These are phyloP conservation scores for Sinotaia quadrata DNA, from an alignment of 2,888 invertebrate genomes.

Conservation along the genomic window DNA sequence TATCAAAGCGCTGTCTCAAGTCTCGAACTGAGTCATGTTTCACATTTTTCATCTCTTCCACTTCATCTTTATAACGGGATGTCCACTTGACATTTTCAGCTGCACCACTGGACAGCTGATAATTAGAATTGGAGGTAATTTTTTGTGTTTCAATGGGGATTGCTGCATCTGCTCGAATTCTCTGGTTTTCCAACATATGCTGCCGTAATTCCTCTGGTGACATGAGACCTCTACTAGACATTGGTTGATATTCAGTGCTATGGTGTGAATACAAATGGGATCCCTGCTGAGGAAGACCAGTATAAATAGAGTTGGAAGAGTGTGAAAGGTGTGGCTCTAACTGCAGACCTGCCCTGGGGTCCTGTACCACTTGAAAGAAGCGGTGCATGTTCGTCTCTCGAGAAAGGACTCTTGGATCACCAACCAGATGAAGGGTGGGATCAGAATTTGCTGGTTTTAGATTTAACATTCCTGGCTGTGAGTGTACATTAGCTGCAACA, in stretches of 20 bases:
- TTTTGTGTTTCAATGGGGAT: too few species aligned
- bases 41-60: slow-evolving; percentile 31
- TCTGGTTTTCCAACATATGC: slow-evolving; percentile 38
- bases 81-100: slow-evolving; percentile 33
- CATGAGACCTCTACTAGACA: slow-evolving; percentile 17
- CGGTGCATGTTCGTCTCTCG: slow-evolving; percentile 33
- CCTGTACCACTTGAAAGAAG: slow-evolving; percentile 35
- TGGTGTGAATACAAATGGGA: slow-evolving; percentile 6
- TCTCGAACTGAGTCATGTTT: slow-evolving; percentile 31
- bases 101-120: too few species aligned
- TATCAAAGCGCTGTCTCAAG: slow-evolving; percentile 33
- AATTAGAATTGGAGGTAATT: too few species aligned
- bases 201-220: slow-evolving; percentile 35
- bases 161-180: not conserved
- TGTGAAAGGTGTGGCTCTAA: slow-evolving; percentile 30
- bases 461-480: slow-evolving; percentile 1
- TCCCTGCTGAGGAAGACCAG: slow-evolving; percentile 18
- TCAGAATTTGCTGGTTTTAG: slow-evolving; percentile 30
- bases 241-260: not conserved
- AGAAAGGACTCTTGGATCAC: slow-evolving; percentile 29
- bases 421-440: slow-evolving; percentile 29
- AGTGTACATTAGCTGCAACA: not conserved
- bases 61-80: slow-evolving; percentile 54
- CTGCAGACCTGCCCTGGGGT: slow-evolving; percentile 14
- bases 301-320: slow-evolving; percentile 28